Base-by-base conservation (phyloP, 2,113 vertebrate species). In the Loxodonta africana region DNA sequence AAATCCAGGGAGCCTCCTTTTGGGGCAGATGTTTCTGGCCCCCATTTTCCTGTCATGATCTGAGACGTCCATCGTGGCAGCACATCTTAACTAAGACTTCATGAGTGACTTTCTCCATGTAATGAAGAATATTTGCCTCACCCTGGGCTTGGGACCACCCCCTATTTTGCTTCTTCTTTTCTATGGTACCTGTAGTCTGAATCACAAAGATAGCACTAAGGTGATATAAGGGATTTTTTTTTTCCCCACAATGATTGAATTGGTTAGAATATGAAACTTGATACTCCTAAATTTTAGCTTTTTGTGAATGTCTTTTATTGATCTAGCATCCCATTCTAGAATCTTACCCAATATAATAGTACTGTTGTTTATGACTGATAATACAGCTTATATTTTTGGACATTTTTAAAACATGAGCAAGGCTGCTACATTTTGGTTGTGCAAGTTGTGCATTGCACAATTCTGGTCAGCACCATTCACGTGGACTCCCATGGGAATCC, bases 241-340 rank as follows among this genome's bases (percentile, higher is more conserved):
- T 17, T 53, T 53, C 51, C 51, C 51, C n/a, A 11, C 74, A 17
- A 7, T 6, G 48, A 44, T 73, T 69, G n/a, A 84, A 17, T 41
- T 53, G 30, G 41, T 44, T 4, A 93, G 82, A 91, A 71, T 10
- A 1, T 14, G 77, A 88, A 97, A 88, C 65, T 48, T n/a, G 6
- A 44, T 73, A 48, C 62, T 60, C 67, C 74, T 86, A 51, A 82
- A 91, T 94, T 73, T 91, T 88, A 94, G n/a, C 62, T 84, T 85
- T 90, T 87, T 69, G 53, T 0, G 14, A 91, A 69, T 37, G 41
- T 69, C 37, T 41, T 86, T 80, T 57, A 41, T 28, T 73, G 82
- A 84, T 73, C 18, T 69, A 95, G 21, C 44, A 87, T 44, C 20
- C 12, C 65, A 73, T 93, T 95, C 73, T 88, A 96, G 57, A 78